Base-by-base conservation (phyloP, 2,888 invertebrate genomes). In the Agrochola lychnidis region DNA sequence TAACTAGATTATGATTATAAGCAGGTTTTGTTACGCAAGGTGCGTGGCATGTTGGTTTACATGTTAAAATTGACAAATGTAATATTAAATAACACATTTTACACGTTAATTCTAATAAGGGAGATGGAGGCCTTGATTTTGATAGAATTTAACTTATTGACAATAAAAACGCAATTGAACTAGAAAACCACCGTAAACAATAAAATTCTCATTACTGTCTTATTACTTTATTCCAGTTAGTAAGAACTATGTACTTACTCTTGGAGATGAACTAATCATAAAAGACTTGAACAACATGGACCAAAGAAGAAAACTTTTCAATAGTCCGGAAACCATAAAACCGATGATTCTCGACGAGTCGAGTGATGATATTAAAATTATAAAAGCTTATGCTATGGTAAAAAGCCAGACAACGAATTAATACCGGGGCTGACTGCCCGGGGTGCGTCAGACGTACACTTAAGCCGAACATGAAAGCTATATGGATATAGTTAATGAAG, bases 1-100 rank as follows among this genome's bases (percentile, higher is more conserved):
- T 87, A 83, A 86, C 78, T 85, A 83, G 85, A 88, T 84, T 88
- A 88, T 85, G 69, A 83, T 87, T 88, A 86, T 83, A 66, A 82
- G 83, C 86, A 63, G 76, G 71, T 76, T 84, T 73, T 48, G 59
- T 72, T 63, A 48, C 10, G 66, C 22, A 73, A 68, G 73, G n/a
- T 68, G 42, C 10, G 48, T 61, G 25, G 45, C 56, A 70, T 82
- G 36, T 45, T 73, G 42, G 66, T 82, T 59, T 40, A 63, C 25
- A 57, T 40, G 36, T 61, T 64, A 51, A 63, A 59, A 61, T 14
- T 48, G 25, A 81, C 53, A 22, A 61, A 42, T 30, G 66, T 61
- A 22, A 61, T n/a, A 22, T 9, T 42, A 12, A 51, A 45, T 45
- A 61, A 74, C n/a, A 1, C 5, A 30, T 61, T 62, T 64, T 45